Conservation (phyloP, 2,888 invertebrate species). For the Drosophila monieri region DNA sequence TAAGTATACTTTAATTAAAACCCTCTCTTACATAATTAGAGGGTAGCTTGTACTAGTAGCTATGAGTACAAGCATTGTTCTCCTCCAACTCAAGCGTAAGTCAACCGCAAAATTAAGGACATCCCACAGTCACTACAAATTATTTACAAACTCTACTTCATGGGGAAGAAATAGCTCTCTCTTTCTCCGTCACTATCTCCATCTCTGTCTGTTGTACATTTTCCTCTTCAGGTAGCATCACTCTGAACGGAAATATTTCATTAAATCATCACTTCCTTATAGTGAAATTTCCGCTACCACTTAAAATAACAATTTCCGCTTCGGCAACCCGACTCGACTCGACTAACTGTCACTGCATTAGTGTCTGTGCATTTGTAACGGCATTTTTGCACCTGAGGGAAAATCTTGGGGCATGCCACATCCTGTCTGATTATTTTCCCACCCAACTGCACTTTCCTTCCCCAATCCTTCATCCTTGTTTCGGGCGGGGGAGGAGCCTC, state of each 20-base stretch:
- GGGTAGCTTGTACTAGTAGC: not conserved
- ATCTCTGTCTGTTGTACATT: not conserved
- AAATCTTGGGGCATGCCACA: constrained; percentile 30
- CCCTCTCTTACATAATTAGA: not conserved
- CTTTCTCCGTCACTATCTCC: constrained; percentile 27
- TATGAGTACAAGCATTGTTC: constrained; percentile 10
- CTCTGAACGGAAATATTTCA: constrained; percentile 69
- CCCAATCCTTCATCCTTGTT: not conserved
- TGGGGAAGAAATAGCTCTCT: not conserved
- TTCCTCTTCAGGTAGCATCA: constrained; percentile 1
- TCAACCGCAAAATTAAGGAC: constrained; percentile 67
- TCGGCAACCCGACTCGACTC: constrained; percentile 51
- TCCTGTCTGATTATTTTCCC: constrained; percentile 57
- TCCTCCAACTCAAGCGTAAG: constrained; percentile 43
- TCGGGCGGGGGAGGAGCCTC: no score
- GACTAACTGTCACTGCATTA: constrained; percentile 15
- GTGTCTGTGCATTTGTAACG: not conserved
- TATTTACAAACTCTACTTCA: constrained; percentile 60
- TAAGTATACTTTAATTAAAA: not conserved
- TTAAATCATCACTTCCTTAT: constrained; percentile 74
- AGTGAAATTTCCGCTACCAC: constrained; percentile 75
- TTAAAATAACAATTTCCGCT: constrained; percentile 76
- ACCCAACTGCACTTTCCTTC: constrained; percentile 16
- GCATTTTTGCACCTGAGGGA: constrained; percentile 6
- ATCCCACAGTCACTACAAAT: constrained; percentile 58